Conservation (phyloP, 2,888 invertebrate species). For the Ashinkailepas kermadecensis region DNA sequence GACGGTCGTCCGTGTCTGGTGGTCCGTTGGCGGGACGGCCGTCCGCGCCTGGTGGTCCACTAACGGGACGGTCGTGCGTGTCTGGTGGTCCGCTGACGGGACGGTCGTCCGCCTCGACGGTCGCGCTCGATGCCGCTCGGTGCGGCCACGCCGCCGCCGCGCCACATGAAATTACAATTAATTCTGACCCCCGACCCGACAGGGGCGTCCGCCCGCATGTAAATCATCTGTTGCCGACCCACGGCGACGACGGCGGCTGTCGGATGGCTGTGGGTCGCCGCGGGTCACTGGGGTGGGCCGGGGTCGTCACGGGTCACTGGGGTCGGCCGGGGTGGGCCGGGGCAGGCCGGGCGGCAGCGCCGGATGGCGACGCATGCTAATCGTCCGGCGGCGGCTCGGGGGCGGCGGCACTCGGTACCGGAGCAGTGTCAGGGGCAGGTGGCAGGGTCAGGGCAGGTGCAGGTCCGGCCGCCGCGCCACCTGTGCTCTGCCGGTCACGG, state of each 20-base stretch:
- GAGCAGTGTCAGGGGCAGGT: too few relatives aligned
- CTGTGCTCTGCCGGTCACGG: too few relatives aligned
- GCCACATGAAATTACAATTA: slow-evolving; percentile 40
- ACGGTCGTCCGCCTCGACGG: background rate
- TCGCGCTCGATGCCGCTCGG: background rate
- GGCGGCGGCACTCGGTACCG: too few relatives aligned
- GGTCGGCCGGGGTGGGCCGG: background rate
- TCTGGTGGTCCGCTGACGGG: background rate
- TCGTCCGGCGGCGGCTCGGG: background rate
- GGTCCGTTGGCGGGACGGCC: too few relatives aligned
- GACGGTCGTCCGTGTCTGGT: too few relatives aligned
- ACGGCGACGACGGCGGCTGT: background rate
- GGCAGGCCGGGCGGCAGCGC: background rate
- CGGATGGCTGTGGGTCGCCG: background rate
- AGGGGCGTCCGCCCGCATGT: background rate
- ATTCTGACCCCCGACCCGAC: slow-evolving; percentile 2
- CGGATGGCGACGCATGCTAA: background rate
- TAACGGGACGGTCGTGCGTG: background rate
- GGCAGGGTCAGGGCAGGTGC: too few relatives aligned
- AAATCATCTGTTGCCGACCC: slow-evolving; percentile 2
- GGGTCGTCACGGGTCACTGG: background rate
- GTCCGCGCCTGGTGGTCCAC: too few relatives aligned
- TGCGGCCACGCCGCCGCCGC: background rate
- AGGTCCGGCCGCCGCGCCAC: too few relatives aligned
- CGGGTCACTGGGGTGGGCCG: background rate